Evolutionary conservation across 2,113 vertebrate genomes (phyloP), one percentile per base, ranked within the genome.

Genomic region (Plecturocebus donacophilus): DNA sequence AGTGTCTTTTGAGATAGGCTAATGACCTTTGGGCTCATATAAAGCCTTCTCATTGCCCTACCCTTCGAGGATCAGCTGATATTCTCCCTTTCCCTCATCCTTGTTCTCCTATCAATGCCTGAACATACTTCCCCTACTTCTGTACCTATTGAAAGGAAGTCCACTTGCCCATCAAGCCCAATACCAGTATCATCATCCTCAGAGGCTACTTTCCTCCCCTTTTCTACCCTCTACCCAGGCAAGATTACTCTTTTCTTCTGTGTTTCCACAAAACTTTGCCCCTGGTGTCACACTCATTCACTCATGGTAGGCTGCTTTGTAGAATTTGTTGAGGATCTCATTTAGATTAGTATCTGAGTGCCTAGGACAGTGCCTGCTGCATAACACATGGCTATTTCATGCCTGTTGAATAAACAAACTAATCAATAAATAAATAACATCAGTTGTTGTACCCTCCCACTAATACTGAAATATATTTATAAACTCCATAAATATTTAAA

Each of bases 401-500:
- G 35, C 27, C 84, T 83, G 35, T 75, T 93, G 52, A 77, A 49
- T 70, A 45, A 80, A 68, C 77, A 61, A 86, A 52, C 77, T 58
- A 54, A 42, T 93, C 35, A 14, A 70, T 87, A 68, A 45, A 40
- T 80, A 75, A 95, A 64, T 82, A 89, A 75, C 47, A 84, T 58
- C 70, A 70, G 88, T 56, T 90, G 88, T 56, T 90, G 54, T 92
- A 45, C 30, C 58, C 79, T 97, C 66, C 27, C n/a, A 90, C 84
- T 77, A 77, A 94, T 38, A 94, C 27, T 85, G 75, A 93, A 92
- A 91, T 77, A 84, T 87, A 95, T 94, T 96, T 97, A 73, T 89
- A 91, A 97, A 96, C 68, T 93, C 58, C 32, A 91, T 95, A 97
- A 97, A 97, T 96, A 96, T 73, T 96, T 95, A 47, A 96, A 89